Evolutionary conservation across 2,113 vertebrate species (phyloP).

Genomic region (Gambusia affinis): DNA sequence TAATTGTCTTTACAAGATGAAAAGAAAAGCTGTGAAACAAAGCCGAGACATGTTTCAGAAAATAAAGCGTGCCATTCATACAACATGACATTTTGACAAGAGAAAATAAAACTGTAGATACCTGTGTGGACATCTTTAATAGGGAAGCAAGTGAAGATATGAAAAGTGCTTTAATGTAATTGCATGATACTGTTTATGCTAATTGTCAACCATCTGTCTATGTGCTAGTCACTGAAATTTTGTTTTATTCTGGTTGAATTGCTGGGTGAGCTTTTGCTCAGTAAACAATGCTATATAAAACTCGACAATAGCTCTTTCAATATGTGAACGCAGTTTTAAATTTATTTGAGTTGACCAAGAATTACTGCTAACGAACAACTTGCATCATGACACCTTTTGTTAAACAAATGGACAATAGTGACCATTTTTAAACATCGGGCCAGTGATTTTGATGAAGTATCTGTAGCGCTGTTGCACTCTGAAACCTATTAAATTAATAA

Average conservation of each 20-base stretch:
- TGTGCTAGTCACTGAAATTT: constrained; percentile 4
- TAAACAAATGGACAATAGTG: not conserved
- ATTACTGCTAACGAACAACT: not conserved
- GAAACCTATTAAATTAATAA: not conserved
- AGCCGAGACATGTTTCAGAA: not conserved
- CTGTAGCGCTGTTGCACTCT: not conserved
- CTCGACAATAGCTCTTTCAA: not conserved
- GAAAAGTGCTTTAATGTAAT: constrained; percentile 35
- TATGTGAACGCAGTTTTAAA: not conserved
- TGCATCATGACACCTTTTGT: not conserved
- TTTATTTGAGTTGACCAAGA: not conserved
- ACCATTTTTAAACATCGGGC: too few species aligned
- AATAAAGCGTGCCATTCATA: constrained; percentile 9
- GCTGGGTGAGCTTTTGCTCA: constrained; percentile 4
- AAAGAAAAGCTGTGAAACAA: constrained; percentile 18
- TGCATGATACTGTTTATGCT: constrained; percentile 14
- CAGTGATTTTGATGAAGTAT: not conserved
- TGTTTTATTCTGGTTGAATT: not conserved
- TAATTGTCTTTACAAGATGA: constrained; percentile 16
- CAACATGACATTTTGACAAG: constrained; percentile 26
- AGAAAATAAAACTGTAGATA: constrained; percentile 9
- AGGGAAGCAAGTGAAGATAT: not conserved
- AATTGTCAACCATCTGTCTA: constrained; percentile 9
- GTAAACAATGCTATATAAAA: not conserved
- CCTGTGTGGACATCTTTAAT: constrained; percentile 29